phyloP scores from a whole-genome alignment of 2,113 vertebrate species.

The Labrus mixtus region DNA sequence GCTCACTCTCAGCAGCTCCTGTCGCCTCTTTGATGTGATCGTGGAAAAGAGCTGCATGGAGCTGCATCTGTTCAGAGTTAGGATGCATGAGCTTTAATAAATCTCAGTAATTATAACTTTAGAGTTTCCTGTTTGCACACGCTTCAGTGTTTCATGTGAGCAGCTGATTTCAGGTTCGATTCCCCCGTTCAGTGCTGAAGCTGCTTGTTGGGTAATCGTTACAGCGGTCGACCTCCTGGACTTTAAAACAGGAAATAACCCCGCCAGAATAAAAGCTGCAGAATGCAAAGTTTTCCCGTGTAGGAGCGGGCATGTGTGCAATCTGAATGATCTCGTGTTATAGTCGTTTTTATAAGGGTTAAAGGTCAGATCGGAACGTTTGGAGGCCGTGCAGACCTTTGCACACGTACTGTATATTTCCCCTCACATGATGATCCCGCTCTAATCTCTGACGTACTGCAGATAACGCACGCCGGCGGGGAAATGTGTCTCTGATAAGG shows the following conservation, averaged over 20 bases:
- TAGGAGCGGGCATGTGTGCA: constrained; percentile 21
- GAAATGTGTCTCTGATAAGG: constrained; percentile 27
- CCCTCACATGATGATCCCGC: constrained; percentile 27
- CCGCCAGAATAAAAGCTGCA: constrained; percentile 19
- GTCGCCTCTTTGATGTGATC: background rate
- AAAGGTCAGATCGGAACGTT: constrained; percentile 61
- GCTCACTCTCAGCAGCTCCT: constrained; percentile 16
- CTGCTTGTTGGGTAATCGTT: constrained; percentile 10
- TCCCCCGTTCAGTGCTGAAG: background rate
- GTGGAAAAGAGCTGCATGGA: background rate
- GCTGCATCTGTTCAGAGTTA: background rate
- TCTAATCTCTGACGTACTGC: constrained; percentile 43
- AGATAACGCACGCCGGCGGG: constrained; percentile 18
- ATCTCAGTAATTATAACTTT: background rate
- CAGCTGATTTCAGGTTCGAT: no score
- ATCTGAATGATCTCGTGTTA: constrained; percentile 63
- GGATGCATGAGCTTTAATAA: background rate
- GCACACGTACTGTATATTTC: constrained; percentile 47
- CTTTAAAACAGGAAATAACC: constrained; percentile 10
- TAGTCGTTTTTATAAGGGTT: constrained; percentile 76
- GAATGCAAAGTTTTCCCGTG: constrained; percentile 22
- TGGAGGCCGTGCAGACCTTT: background rate
- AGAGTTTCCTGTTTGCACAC: background rate
- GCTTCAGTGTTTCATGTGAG: background rate
- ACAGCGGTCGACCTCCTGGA: constrained; percentile 11